Percentiles rank a stretch among this genome's conserved stretches.
These are phyloP conservation scores for Coptodon bakossiorum DNA, from an alignment of 2,113 vertebrate genomes.

Conservation along the genomic window DNA sequence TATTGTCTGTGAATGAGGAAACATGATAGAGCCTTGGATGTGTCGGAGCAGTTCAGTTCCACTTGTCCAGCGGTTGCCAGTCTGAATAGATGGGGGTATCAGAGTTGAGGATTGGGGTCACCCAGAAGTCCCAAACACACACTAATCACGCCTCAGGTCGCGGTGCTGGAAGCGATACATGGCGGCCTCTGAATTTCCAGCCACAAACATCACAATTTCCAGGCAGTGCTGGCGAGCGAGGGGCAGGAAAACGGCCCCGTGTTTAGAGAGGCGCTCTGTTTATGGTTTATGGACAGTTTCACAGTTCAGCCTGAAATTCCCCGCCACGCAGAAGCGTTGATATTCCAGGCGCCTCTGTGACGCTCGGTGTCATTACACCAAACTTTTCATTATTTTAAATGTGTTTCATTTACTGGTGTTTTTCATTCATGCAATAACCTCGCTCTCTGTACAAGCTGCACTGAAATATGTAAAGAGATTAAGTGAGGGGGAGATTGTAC, in stretches of 20 bases:
- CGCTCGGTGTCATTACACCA: constrained; percentile 7
- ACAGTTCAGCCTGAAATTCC: constrained; percentile 18
- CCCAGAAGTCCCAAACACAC: constrained; percentile 10
- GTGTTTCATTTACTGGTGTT: constrained; percentile 42
- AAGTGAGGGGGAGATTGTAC: background rate
- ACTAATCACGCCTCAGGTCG: constrained; percentile 2
- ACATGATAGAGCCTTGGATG: background rate
- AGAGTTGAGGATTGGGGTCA: background rate
- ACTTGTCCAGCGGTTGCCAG: background rate
- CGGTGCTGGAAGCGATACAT: constrained; percentile 9
- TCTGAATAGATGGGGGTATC: background rate
- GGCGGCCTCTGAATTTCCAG: constrained; percentile 30
- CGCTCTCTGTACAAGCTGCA: background rate
- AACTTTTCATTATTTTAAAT: constrained; percentile 34
- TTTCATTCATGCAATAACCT: background rate
- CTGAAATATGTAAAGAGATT: constrained; percentile 11
- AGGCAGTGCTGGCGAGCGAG: background rate
- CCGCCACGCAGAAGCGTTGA: background rate
- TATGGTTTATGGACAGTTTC: constrained; percentile 44
- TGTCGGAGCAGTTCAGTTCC: background rate
- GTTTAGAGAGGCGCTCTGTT: constrained; percentile 41
- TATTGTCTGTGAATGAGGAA: background rate
- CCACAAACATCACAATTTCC: constrained; percentile 55
- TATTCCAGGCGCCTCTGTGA: constrained; percentile 25
- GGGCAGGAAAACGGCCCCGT: constrained; percentile 22